Evolutionary conservation across 2,113 vertebrate genomes (phyloP), one percentile per base, ranked within the genome.

Genomic region (Scomber colias): DNA sequence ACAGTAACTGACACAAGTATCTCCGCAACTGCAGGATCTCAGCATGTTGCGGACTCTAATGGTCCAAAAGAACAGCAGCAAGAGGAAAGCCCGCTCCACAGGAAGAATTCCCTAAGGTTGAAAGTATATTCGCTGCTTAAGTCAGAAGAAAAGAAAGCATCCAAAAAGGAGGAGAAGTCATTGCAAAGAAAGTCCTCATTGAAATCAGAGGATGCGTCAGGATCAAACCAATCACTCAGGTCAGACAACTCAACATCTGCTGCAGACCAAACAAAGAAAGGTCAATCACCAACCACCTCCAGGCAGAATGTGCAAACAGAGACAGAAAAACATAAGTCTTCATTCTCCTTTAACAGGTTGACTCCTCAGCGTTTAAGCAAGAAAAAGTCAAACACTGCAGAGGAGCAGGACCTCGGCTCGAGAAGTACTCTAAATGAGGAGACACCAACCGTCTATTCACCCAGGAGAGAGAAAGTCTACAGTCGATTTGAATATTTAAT

Each of bases 401-500:
- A 44, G 14, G 90, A 87, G 17, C 83, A 69, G 72, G 82, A 84
- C 9, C n/a, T 5, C 15, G 69, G 63, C 17, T 81, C 77, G 0
- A 35, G 11, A 35, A 57, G 27, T 50, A 40, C 79, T 3, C 54
- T 56, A 49, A 55, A 82, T 0, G 40, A 62, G 0, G 65, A 84
- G 31, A 73, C 1, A 21, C 60, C 14, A 0, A 10, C 57, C 0
- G n/a, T 19, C 24, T 31, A 50, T 15, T 73, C 84, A 2, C 40
- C 46, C 46, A 56, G 48, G 4, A 78, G 46, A 49, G 63, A 84
- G 35, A 89, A 80, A 3, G 91, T 94, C 69, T 97, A 97, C 63
- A 97, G 97, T 81, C 96, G 95, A 12, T 97, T 96, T 51, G 97
- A 97, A 76, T 90, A 94, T 0, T 92, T 96, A 70, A 95, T 93